These are phyloP conservation scores for Antheraea mylitta DNA, from an alignment of 1,140 invertebrate genomes.

Conservation along the genomic window DNA sequence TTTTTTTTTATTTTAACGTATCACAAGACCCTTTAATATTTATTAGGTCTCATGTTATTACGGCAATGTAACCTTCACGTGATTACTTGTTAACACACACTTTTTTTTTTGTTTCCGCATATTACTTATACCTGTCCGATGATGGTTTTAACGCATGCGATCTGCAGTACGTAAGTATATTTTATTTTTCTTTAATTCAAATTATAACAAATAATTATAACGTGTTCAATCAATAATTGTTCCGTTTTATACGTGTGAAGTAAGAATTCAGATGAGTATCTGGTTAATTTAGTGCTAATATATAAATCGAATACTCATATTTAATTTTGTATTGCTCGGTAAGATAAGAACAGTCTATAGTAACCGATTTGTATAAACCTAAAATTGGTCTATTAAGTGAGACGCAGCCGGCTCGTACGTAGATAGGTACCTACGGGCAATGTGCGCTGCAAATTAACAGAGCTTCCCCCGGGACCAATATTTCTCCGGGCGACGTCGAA, in stretches of 20 bases:
- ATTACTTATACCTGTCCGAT: constrained; percentile 23
- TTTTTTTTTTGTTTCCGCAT: constrained; percentile 37
- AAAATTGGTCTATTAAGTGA: constrained; percentile 48
- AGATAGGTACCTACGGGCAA: constrained; percentile 44
- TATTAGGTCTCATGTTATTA: constrained; percentile 14
- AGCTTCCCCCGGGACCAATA: constrained; percentile 66
- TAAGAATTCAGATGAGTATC: too few relatives aligned
- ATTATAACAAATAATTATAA: constrained; percentile 13
- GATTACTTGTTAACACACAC: constrained; percentile 5
- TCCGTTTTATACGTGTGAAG: too few relatives aligned
- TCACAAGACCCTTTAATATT: constrained; percentile 24
- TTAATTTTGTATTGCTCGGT: neutral
- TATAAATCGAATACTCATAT: neutral
- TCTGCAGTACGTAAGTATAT: constrained; percentile 62
- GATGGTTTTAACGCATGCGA: constrained; percentile 30
- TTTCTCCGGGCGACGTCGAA: constrained; percentile 67
- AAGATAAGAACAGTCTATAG: neutral
- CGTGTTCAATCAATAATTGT: too few relatives aligned
- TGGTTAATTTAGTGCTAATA: too few relatives aligned
- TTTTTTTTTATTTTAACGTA: constrained; percentile 41
- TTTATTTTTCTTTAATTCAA: constrained; percentile 23
- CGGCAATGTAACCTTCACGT: constrained; percentile 6
- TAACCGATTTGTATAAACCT: constrained; percentile 13
- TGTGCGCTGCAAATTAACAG: constrained; percentile 69
- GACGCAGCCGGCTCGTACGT: constrained; percentile 33